phyloP scores from a whole-genome alignment of 1,140 invertebrate species.

The Leucophenga varia region DNA sequence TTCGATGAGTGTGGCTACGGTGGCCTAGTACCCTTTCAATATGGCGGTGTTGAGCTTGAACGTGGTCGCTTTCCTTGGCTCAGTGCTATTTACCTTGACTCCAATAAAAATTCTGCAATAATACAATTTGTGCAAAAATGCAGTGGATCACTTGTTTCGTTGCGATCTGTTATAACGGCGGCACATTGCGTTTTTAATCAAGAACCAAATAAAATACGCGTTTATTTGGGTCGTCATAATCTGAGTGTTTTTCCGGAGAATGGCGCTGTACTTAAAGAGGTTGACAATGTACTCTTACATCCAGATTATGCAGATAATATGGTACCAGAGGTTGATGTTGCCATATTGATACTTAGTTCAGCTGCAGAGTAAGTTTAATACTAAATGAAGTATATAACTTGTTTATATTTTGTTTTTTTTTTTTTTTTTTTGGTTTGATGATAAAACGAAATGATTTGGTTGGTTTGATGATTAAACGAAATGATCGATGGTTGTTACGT shows the following conservation, averaged over 20 bases:
- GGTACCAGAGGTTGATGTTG: conserved; percentile 41
- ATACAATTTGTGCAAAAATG: conserved; percentile 27
- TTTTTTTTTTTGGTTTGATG: too few species aligned
- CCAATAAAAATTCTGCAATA: conserved; percentile 14
- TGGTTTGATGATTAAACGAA: conserved; percentile 23
- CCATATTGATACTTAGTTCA: conserved; percentile 28
- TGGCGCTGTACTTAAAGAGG: conserved; percentile 17
- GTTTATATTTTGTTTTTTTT: too few species aligned
- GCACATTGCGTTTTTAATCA: conserved; percentile 37
- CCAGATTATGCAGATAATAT: conserved; percentile 33
- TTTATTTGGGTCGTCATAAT: conserved; percentile 42
- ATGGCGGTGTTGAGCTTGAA: conserved; percentile 60
- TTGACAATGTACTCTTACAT: conserved; percentile 26
- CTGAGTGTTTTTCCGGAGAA: conserved; percentile 26
- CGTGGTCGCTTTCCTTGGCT: conserved; percentile 72
- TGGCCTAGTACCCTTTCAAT: conserved; percentile 22
- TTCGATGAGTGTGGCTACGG: conserved; percentile 29
- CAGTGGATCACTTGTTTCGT: conserved; percentile 30
- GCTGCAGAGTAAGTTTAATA: conserved; percentile 20
- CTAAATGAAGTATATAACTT: conserved; percentile 59
- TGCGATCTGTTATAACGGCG: conserved; percentile 35
- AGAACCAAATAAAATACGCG: conserved; percentile 12
- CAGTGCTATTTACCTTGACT: conserved; percentile 60
- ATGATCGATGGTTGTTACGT: conserved; percentile 25
- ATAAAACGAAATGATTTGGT: conserved; percentile 5